Conservation (phyloP, 2,113 vertebrate species). For the Oxygymnocypris stewartii region DNA sequence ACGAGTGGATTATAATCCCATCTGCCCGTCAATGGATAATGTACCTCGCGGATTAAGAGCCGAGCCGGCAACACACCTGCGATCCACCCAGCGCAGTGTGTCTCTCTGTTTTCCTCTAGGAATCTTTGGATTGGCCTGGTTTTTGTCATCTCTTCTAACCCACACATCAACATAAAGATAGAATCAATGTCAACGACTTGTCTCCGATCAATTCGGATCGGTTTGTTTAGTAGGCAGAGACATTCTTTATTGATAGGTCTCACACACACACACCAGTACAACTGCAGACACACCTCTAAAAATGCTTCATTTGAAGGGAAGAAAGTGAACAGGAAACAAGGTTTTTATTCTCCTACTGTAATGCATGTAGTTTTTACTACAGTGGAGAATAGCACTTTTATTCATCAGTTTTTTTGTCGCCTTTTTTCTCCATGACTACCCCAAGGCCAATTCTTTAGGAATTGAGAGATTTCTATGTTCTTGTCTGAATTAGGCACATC, state of each 20-base stretch:
- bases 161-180: slow-evolving; percentile 17
- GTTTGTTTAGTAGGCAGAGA: slow-evolving; percentile 25
- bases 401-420: not conserved
- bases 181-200: slow-evolving; percentile 27
- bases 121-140: slow-evolving; percentile 17
- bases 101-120: slow-evolving; percentile 19
- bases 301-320: not conserved
- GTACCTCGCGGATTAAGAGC: slow-evolving; percentile 60
- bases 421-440: not conserved
- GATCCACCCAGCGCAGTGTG: not conserved
- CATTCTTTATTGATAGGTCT: slow-evolving; percentile 34
- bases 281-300: not conserved
- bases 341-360: not conserved
- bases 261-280: slow-evolving; percentile 7
- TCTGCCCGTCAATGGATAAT: slow-evolving; percentile 58
- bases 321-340: not conserved
- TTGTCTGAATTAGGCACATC: not conserved
- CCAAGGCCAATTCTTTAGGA: not conserved
- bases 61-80: slow-evolving; percentile 29
- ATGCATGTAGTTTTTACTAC: not conserved
- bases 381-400: not conserved
- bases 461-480: not conserved
- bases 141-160: not conserved
- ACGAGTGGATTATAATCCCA: slow-evolving; percentile 67
- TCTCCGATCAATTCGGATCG: slow-evolving; percentile 9